Base-by-base conservation (phyloP, 2,888 invertebrate genomes). In the Harmothoe impar region DNA sequence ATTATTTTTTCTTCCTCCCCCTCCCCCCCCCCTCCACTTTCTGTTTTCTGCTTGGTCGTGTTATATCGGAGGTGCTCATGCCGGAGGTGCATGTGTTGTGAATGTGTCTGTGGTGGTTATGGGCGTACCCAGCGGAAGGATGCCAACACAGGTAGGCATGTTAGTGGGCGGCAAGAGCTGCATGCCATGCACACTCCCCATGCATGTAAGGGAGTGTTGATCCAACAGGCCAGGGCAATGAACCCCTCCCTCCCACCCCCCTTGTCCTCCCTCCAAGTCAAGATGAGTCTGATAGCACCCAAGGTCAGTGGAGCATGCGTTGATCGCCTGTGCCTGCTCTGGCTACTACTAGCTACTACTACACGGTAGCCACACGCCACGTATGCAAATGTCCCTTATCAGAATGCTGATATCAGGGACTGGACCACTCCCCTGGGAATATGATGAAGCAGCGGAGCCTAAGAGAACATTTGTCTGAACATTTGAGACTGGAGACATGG, bases 281-380 rank as follows among this genome's bases (percentile, higher is more conserved):
- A 62, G 62, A 62, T 62, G 62, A 62, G 62, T n/a, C 20, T n/a
- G 62, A 62, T 62, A 62, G 62, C 62, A n/a, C 62, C 62, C 62
- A n/a, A n/a, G 62, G 62, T 62, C 62, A n/a, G n/a, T 5, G 62
- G 20, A 15, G 62, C 62, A 15, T 5, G 62, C 20, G 20, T n/a
- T 20, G 20, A 62, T 62, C 62, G 62, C 62, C 62, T 62, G 62
- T 77, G 17, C 25, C 31, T 31, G 29, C 31, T 31, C 29, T 29
- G 20, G 77, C 29, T n/a, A 31, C 77, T 77, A 29, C 77, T 17
- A 5, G 31, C 25, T 0, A 10, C 77, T 0, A 7, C 10, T 25
- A 72, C 72, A 15, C n/a, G n/a, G n/a, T n/a, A n/a, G n/a, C n/a
- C n/a, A n/a, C n/a, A n/a, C n/a, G n/a, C 72, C 29, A 15, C 20